phyloP scores from a whole-genome alignment of 2,797 vertebrate genomes.

The Coluber constrictor region DNA sequence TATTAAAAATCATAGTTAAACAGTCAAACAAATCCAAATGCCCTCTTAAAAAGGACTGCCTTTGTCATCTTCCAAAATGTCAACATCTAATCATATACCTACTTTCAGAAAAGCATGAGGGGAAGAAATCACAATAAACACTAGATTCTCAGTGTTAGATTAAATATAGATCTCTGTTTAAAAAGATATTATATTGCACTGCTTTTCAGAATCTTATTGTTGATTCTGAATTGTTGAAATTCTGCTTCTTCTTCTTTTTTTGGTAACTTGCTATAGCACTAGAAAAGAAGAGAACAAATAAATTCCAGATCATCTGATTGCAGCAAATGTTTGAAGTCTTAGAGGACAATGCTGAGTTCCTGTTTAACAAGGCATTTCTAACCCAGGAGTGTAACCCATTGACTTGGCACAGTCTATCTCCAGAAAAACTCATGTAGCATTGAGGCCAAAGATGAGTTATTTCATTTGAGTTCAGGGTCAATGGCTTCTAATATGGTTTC shows the following conservation, averaged over 20 bases:
- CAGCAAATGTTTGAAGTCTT: background rate
- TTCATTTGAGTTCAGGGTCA: background rate
- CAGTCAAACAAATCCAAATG: background rate
- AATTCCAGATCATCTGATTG: background rate
- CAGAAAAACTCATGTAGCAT: background rate
- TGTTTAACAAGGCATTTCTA: background rate
- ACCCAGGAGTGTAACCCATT: background rate
- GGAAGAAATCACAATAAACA: background rate
- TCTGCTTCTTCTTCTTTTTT: background rate
- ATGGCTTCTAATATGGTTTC: background rate
- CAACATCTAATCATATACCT: background rate
- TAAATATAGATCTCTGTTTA: background rate
- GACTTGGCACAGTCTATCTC: background rate
- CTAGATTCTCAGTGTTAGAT: conserved; percentile 5
- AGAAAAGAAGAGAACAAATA: background rate
- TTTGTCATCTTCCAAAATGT: background rate
- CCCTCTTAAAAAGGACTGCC: background rate
- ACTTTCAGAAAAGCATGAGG: background rate
- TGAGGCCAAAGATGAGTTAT: background rate
- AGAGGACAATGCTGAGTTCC: background rate
- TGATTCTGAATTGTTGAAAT: conserved; percentile 5
- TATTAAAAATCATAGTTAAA: background rate
- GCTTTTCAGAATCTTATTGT: background rate
- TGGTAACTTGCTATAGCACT: background rate
- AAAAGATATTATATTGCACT: background rate